Conservation (phyloP, 2,888 invertebrate species). For the Leucoma salicis region DNA sequence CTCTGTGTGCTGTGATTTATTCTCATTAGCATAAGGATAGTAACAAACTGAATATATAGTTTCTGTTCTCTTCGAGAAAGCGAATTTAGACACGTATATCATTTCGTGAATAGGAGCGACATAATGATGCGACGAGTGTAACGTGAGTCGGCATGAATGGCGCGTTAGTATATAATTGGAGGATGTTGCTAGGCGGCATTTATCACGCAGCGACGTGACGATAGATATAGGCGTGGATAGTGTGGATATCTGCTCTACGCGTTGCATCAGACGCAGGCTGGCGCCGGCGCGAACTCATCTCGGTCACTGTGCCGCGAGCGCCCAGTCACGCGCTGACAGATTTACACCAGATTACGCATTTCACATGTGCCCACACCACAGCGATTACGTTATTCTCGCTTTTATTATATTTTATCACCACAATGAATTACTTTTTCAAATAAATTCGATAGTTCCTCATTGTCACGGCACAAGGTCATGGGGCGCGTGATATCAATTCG, state of each 20-base stretch:
- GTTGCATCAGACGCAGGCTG: conserved; percentile 41
- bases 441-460: conserved; percentile 21
- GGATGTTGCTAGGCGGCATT: conserved; percentile 28
- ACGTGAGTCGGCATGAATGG: conserved; percentile 18
- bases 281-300: conserved; percentile 46
- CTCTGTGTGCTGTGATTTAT: too few species aligned
- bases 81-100: too few species aligned
- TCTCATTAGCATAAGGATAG: too few species aligned
- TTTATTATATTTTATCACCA: conserved; percentile 21
- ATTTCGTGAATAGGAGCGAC: too few species aligned
- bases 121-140: neutral
- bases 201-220: conserved; percentile 19
- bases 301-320: conserved; percentile 66
- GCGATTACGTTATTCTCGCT: conserved; percentile 10
- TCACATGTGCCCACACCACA: conserved; percentile 15
- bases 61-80: too few species aligned
- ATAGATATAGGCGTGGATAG: conserved; percentile 31
- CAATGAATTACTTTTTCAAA: conserved; percentile 18
- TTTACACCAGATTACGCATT: conserved; percentile 31
- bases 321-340: conserved; percentile 43
- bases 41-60: too few species aligned
- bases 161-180: conserved; percentile 13
- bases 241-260: conserved; percentile 33
- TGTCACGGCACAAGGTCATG: conserved; percentile 25
- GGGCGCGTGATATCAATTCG: conserved; percentile 13